Evolutionary conservation across 2,888 invertebrate species (phyloP).

Genomic region (Aricia artaxerxes): DNA sequence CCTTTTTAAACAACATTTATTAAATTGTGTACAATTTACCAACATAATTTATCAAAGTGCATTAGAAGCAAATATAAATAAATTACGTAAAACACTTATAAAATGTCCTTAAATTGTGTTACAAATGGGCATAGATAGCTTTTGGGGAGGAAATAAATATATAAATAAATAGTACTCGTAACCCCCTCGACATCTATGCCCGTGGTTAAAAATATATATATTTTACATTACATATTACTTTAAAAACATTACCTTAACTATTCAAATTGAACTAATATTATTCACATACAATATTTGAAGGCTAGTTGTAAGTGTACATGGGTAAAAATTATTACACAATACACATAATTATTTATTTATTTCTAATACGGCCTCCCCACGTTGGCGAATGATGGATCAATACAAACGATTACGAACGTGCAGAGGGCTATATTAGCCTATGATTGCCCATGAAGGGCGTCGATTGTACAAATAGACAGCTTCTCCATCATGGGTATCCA

Average conservation of each 20-base stretch:
- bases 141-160: neutral
- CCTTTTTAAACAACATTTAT: conserved; percentile 67
- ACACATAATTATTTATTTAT: neutral
- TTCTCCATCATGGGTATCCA: neutral
- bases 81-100: conserved; percentile 21
- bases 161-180: neutral
- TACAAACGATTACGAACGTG: neutral
- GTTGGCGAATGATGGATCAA: neutral
- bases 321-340: neutral
- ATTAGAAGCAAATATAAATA: conserved; percentile 28
- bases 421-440: neutral
- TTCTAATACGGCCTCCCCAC: neutral
- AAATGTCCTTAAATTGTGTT: conserved; percentile 14
- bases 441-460: neutral
- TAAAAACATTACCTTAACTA: neutral
- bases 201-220: neutral
- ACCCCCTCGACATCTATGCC: neutral
- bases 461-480: neutral
- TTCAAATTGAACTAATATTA: conserved; percentile 1
- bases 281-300: conserved; percentile 5
- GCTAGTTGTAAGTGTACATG: conserved; percentile 1
- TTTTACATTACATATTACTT: neutral
- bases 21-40: conserved; percentile 70
- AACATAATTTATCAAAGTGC: conserved; percentile 54
- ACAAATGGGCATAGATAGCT: conserved; percentile 14